Conservation (phyloP, 2,797 vertebrate genomes). For the Nannoperca obscura region DNA sequence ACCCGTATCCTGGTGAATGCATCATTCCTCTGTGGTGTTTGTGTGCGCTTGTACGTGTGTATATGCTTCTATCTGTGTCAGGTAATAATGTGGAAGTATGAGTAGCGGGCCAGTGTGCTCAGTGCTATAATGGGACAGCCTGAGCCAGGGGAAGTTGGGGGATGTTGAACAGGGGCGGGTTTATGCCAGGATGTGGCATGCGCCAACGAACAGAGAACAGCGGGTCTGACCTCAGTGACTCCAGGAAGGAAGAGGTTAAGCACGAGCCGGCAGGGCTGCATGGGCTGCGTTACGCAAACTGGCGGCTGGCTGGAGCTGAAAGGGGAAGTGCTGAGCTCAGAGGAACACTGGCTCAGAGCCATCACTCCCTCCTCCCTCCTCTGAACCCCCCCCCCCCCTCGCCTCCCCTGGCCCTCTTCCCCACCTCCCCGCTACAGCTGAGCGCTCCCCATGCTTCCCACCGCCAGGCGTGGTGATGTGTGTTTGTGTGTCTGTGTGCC, state of each 20-base stretch:
- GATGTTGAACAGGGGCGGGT: conserved; percentile 28
- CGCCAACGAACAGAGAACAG: conserved; percentile 43
- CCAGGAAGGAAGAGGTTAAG: conserved; percentile 81
- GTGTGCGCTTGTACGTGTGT: not conserved
- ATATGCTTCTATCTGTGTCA: conserved; percentile 37
- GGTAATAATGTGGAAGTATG: conserved; percentile 56
- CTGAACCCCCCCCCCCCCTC: conserved; percentile 37
- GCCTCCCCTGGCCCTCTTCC: conserved; percentile 49
- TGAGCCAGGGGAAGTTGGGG: conserved; percentile 24
- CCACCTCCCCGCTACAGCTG: conserved; percentile 82
- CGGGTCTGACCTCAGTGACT: conserved; percentile 73
- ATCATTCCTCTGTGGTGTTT: conserved; percentile 20
- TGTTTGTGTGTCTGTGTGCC: conserved; percentile 80
- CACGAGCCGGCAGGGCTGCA: conserved; percentile 71
- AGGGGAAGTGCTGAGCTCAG: conserved; percentile 86
- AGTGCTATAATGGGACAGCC: conserved; percentile 39
- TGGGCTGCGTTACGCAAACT: conserved; percentile 81
- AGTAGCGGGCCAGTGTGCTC: conserved; percentile 30
- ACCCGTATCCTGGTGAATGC: conserved; percentile 21
- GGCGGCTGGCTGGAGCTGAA: conserved; percentile 84
- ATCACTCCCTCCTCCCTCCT: conserved; percentile 65
- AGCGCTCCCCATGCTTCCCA: conserved; percentile 84
- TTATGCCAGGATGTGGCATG: conserved; percentile 55
- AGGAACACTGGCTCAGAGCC: conserved; percentile 82
- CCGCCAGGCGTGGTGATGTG: conserved; percentile 82